Conservation (phyloP, 2,113 vertebrate genomes). For the Cromileptes altivelis region DNA sequence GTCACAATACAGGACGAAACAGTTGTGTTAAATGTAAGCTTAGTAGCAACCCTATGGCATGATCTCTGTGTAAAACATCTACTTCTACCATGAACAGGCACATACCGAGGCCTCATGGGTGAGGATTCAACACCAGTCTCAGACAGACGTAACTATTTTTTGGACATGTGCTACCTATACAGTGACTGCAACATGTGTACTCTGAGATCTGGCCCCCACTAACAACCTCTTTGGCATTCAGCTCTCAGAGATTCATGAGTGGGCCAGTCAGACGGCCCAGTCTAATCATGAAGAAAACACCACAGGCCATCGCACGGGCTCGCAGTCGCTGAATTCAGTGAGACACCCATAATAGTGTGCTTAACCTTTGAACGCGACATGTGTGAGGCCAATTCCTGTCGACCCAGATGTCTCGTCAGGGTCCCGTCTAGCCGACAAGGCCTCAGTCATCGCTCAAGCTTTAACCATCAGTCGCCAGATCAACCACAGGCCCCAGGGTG, state of each 20-base stretch:
- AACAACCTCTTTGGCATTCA: constrained; percentile 66
- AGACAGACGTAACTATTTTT: too few relatives aligned
- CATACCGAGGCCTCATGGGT: not conserved
- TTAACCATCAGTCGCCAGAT: constrained; percentile 65
- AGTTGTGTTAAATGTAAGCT: too few relatives aligned
- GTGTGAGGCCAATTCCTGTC: constrained; percentile 60
- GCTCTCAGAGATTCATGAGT: constrained; percentile 71
- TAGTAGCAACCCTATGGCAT: too few relatives aligned
- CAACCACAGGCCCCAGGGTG: constrained; percentile 67
- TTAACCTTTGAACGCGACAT: constrained; percentile 76
- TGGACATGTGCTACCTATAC: not conserved
- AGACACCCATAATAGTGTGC: constrained; percentile 64
- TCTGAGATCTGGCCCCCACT: constrained; percentile 7
- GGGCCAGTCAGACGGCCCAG: constrained; percentile 49
- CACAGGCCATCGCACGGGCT: constrained; percentile 62
- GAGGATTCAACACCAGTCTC: too few relatives aligned
- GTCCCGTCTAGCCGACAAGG: constrained; percentile 47
- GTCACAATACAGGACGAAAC: too few relatives aligned
- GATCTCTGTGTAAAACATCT: too few relatives aligned
- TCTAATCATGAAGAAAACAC: constrained; percentile 70
- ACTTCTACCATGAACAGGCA: not conserved
- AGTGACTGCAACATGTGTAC: not conserved
- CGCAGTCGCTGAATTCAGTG: constrained; percentile 26
- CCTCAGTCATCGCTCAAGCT: constrained; percentile 43
- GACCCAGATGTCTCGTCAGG: constrained; percentile 63